phyloP scores from a whole-genome alignment of 2,113 vertebrate species.

The Neoarius graeffei region DNA sequence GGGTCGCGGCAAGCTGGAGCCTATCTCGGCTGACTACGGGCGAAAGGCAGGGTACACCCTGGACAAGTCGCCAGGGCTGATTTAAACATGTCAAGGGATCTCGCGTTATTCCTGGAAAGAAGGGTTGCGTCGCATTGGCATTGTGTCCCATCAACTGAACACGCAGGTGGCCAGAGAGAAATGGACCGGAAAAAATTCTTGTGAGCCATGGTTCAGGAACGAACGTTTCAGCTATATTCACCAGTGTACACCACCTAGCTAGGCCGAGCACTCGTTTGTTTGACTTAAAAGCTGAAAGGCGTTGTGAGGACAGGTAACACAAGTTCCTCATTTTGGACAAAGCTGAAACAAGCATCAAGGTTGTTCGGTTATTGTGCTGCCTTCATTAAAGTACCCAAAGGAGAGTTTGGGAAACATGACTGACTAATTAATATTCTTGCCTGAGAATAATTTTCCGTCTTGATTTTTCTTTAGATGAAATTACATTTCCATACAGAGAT shows the following conservation, averaged over 20 bases:
- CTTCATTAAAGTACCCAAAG: no score
- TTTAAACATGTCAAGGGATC: constrained; percentile 42
- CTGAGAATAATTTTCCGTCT: not conserved
- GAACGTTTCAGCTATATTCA: not conserved
- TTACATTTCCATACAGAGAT: not conserved
- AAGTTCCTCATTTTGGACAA: not conserved
- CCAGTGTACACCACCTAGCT: not conserved
- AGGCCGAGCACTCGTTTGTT: not conserved
- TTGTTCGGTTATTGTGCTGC: not conserved
- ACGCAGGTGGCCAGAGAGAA: constrained; percentile 41
- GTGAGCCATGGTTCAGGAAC: not conserved
- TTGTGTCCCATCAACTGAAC: constrained; percentile 46
- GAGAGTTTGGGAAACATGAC: not conserved
- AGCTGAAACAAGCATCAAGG: not conserved
- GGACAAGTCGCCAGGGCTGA: no score
- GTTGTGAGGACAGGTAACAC: not conserved
- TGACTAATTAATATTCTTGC: not conserved
- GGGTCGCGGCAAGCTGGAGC: no score
- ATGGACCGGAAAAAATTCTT: not conserved
- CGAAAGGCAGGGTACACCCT: no score
- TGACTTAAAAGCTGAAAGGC: not conserved
- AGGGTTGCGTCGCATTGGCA: constrained; percentile 44
- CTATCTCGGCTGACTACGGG: no score
- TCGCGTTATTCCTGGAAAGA: constrained; percentile 41
- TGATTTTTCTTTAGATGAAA: not conserved